These are phyloP conservation scores for Microcebus lehilahytsara DNA, from an alignment of 2,113 vertebrate species.

Conservation along the genomic window DNA sequence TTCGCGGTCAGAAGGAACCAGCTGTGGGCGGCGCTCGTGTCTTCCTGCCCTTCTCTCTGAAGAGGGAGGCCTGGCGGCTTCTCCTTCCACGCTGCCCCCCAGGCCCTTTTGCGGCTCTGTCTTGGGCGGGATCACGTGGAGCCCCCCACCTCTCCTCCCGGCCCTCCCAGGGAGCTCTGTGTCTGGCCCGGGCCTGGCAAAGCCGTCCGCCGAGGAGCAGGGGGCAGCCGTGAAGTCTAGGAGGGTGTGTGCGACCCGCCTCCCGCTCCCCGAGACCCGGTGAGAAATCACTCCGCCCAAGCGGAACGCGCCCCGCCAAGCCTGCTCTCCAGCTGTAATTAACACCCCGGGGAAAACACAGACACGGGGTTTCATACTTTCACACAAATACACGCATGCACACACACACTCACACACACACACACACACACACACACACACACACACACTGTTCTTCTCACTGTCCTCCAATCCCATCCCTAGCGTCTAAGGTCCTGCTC, in stretches of 20 bases:
- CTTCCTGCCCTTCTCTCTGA: not conserved
- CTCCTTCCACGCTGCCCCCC: not conserved
- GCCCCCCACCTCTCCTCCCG: no score
- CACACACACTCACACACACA: no score
- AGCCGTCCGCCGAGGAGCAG: not conserved
- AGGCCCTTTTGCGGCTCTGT: not conserved
- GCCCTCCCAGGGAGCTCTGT: rapidly evolving
- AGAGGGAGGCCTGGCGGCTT: not conserved
- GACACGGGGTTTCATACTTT: not conserved
- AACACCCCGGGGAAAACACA: conserved; percentile 65
- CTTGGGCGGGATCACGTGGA: no score
- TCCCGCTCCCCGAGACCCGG: not conserved
- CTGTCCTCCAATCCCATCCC: not conserved
- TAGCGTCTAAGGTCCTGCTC: not conserved
- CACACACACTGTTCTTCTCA: rapidly evolving
- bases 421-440: no score
- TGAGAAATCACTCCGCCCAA: conserved; percentile 61
- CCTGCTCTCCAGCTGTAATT: conserved; percentile 63
- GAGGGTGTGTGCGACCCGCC: not conserved
- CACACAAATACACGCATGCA: not conserved
- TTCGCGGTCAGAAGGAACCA: not conserved
- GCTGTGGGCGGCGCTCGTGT: rapidly evolving
- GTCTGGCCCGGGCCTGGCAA: rapidly evolving
- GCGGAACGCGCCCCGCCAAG: conserved; percentile 31
- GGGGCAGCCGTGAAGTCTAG: not conserved